Conservation (phyloP, 2,113 vertebrate species). For the Eulacestoma nigropectus region DNA sequence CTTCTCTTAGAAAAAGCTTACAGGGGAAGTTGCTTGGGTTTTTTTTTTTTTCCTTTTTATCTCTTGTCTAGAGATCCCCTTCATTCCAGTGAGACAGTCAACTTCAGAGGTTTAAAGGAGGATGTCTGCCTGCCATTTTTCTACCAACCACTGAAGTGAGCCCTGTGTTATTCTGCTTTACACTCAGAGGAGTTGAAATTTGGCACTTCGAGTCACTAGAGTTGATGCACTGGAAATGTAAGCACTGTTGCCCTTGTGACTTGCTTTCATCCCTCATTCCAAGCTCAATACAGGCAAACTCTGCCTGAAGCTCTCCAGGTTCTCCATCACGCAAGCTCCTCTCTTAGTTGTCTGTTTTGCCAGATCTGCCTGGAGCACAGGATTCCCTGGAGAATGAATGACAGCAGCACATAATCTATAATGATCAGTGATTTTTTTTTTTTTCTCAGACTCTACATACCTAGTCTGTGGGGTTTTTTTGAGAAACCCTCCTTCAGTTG, state of each 20-base stretch:
- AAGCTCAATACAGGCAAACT: not conserved
- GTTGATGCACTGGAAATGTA: not conserved
- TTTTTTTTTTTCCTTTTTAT: not conserved
- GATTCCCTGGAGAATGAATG: not conserved
- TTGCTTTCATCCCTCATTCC: not conserved
- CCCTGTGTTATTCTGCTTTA: not conserved
- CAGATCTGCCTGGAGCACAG: not conserved
- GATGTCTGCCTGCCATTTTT: not conserved
- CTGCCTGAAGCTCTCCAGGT: not conserved
- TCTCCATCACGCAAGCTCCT: not conserved
- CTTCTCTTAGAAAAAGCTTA: not conserved
- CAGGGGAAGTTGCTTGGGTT: fast-evolving
- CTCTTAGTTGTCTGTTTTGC: not conserved
- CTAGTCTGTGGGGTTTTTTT: not conserved
- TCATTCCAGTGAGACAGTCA: not conserved
- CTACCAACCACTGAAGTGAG: not conserved
- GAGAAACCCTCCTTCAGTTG: not conserved
- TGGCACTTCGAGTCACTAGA: not conserved
- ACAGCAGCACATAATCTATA: not conserved
- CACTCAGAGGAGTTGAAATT: not conserved
- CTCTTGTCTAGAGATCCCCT: not conserved
- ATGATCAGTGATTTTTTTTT: not conserved
- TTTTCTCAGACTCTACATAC: not conserved
- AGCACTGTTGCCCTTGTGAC: not conserved
- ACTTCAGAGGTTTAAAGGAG: not conserved